Percentiles rank a stretch among this genome's conserved stretches.
Evolutionary conservation across 1,140 invertebrate genomes (phyloP).

Genomic region (Rhizoglyphus robini): DNA sequence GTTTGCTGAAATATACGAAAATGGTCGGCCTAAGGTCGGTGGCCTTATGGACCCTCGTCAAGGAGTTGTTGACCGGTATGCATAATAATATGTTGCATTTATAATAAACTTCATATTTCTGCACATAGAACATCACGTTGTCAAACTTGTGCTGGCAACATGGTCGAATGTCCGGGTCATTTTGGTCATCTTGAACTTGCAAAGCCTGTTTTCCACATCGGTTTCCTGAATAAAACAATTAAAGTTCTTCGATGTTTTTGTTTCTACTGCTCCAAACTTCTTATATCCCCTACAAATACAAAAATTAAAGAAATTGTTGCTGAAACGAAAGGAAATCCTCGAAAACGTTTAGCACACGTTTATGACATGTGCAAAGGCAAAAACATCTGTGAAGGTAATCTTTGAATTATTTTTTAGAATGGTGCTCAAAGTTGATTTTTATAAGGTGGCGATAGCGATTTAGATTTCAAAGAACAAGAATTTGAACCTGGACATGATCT

Average conservation of each 20-base stretch:
- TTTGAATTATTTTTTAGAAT: neutral
- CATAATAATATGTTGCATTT: neutral
- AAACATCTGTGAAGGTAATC: slow-evolving; percentile 84
- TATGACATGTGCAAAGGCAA: slow-evolving; percentile 98
- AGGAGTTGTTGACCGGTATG: slow-evolving; percentile 75
- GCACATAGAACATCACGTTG: slow-evolving; percentile 54
- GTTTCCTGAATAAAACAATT: slow-evolving; percentile 91
- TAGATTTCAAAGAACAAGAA: slow-evolving; percentile 17
- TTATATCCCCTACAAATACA: slow-evolving; percentile 87
- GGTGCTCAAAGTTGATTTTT: neutral
- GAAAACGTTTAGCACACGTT: slow-evolving; percentile 82
- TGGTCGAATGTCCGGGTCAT: slow-evolving; percentile 97
- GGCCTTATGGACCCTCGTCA: slow-evolving; percentile 98
- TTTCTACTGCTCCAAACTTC: slow-evolving; percentile 90
- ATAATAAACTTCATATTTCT: neutral
- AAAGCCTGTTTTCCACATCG: slow-evolving; percentile 97
- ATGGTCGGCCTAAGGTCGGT: slow-evolving; percentile 87
- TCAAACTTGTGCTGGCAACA: slow-evolving; percentile 93
- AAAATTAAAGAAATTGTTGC: slow-evolving; percentile 94
- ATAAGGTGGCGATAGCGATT: slow-evolving; percentile 82
- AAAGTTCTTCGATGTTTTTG: slow-evolving; percentile 94
- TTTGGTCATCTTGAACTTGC: slow-evolving; percentile 98
- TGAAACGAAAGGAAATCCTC: slow-evolving; percentile 91
- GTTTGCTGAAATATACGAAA: slow-evolving; percentile 96
- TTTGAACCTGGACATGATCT: neutral